Evolutionary conservation across 37 sponge, comb jelly and placozoan genomes (phyloP).

Genomic region (Eunapius fragilis): DNA sequence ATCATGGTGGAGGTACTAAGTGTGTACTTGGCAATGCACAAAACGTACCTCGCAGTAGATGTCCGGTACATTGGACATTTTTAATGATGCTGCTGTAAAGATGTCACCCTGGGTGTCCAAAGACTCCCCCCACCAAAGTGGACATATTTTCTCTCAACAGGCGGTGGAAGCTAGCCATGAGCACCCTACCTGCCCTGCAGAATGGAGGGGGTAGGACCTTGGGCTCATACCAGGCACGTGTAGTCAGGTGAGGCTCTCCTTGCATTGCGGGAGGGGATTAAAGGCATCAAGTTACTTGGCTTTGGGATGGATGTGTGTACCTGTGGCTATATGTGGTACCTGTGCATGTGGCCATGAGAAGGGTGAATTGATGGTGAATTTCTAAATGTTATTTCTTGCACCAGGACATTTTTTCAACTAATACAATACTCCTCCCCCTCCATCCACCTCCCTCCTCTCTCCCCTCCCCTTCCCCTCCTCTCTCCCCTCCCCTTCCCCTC

Average conservation of each 20-base stretch:
- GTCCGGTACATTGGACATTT: not conserved
- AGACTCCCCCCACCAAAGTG: not conserved
- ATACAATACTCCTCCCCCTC: too few species aligned
- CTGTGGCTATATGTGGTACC: not conserved
- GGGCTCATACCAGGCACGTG: slow-evolving; percentile 20
- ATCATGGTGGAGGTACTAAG: too few species aligned
- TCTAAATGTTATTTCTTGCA: too few species aligned
- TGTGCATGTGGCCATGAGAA: too few species aligned
- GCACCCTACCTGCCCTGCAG: slow-evolving; percentile 70
- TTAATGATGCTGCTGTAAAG: not conserved
- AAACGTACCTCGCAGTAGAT: not conserved
- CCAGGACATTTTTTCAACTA: too few species aligned
- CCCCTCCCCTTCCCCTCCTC: not conserved
- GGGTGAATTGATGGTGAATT: too few species aligned
- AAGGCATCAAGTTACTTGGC: not conserved
- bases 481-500: too few species aligned
- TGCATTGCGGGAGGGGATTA: not conserved
- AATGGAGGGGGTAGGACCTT: slow-evolving; percentile 59
- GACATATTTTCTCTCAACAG: slow-evolving; percentile 17
- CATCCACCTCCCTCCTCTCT: not conserved
- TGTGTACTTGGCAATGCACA: too few species aligned
- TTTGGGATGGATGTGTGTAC: not conserved
- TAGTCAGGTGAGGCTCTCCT: slow-evolving; percentile 36
- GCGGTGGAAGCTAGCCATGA: slow-evolving; percentile 72
- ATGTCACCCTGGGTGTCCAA: not conserved